Conservation (phyloP, 2,113 vertebrate species). For the Jaculus jaculus region DNA sequence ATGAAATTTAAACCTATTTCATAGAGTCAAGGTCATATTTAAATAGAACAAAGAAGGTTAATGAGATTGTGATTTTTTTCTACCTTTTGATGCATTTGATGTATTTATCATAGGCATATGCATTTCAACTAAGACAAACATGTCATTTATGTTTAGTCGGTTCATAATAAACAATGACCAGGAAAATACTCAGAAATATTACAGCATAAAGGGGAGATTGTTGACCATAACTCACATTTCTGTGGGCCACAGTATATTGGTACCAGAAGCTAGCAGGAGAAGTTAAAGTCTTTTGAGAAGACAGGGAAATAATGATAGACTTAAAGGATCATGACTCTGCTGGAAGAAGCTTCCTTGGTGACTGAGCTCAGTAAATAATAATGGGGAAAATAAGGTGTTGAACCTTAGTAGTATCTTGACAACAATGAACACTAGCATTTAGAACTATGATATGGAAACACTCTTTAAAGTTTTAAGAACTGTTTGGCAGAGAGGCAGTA, state of each 20-base stretch:
- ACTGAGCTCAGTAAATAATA: neutral
- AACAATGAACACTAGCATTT: neutral
- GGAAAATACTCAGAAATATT: neutral
- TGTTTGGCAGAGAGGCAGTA: neutral
- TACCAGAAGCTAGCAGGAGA: neutral
- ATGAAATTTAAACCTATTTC: conserved; percentile 1
- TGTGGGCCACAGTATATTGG: accelerated
- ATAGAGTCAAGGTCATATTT: neutral
- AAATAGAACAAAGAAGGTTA: neutral
- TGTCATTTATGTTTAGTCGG: neutral
- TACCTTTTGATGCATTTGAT: neutral
- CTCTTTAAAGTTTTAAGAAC: neutral
- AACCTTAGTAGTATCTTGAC: neutral
- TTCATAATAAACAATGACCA: neutral
- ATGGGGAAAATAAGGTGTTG: neutral
- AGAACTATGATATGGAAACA: neutral
- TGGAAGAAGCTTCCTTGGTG: neutral
- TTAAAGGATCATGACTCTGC: neutral
- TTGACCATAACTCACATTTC: neutral
- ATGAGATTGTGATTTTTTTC: neutral
- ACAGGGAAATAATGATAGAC: neutral
- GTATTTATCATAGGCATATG: neutral
- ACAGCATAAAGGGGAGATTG: neutral
- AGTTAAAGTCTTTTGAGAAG: neutral
- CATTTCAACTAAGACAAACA: neutral